Evolutionary conservation across 2,113 vertebrate species (phyloP).

Genomic region (Chaetodon auriga): DNA sequence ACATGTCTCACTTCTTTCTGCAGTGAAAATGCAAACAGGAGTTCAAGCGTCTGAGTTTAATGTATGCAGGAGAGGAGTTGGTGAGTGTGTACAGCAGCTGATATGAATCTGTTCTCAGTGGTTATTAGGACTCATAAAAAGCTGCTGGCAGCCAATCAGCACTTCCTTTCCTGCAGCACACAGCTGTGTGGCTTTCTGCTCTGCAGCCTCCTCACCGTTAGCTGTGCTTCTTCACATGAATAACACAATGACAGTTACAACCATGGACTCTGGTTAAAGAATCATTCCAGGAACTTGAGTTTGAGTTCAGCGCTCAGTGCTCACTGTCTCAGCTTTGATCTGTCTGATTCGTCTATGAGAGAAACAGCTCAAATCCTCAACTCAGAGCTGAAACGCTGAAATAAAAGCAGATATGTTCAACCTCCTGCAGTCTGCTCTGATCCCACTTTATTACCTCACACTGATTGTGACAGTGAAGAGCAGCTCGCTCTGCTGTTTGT

Average conservation of each 20-base stretch:
- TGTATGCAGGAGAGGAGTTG: neutral
- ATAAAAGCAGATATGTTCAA: too few species aligned
- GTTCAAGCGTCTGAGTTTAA: too few species aligned
- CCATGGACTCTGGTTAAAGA: neutral
- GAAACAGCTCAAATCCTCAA: too few species aligned
- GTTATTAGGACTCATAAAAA: neutral
- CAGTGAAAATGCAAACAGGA: too few species aligned
- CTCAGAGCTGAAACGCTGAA: too few species aligned
- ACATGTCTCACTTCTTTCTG: too few species aligned
- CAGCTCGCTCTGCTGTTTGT: neutral
- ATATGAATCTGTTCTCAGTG: slow-evolving; percentile 1
- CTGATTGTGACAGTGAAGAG: too few species aligned
- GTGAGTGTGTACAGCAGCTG: neutral
- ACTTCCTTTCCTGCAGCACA: slow-evolving; percentile 4
- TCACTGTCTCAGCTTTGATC: neutral
- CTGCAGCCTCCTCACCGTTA: neutral
- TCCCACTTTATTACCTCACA: too few species aligned
- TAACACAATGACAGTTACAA: slow-evolving; percentile 1
- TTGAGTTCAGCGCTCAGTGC: neutral
- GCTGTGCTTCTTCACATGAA: neutral
- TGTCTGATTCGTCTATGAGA: neutral
- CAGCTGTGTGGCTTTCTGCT: slow-evolving; percentile 2
- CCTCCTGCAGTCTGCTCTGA: too few species aligned
- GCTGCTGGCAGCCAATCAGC: neutral
- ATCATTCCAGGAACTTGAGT: neutral